Evolutionary conservation across 2,113 vertebrate genomes (phyloP).

Genomic region (Candoia aspera): DNA sequence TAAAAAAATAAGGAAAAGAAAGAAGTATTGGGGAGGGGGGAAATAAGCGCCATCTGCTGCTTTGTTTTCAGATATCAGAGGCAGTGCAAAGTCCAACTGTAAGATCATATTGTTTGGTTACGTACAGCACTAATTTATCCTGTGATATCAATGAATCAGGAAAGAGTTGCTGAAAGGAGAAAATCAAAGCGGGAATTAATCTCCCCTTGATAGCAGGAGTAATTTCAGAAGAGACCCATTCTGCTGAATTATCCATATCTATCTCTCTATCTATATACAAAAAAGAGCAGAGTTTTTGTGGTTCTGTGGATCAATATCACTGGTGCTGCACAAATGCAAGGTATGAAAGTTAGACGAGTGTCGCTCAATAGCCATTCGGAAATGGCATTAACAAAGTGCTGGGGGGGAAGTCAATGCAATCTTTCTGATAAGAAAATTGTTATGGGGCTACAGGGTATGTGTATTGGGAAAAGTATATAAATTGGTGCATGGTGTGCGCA

Average conservation of each 20-base stretch:
- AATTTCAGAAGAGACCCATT: constrained; percentile 61
- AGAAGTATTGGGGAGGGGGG: background rate
- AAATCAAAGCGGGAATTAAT: constrained; percentile 64
- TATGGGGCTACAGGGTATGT: background rate
- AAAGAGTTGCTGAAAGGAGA: constrained; percentile 60
- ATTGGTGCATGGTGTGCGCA: rapidly evolving
- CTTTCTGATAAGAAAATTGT: background rate
- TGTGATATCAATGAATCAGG: constrained; percentile 68
- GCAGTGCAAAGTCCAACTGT: constrained; percentile 58
- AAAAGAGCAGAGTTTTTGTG: constrained; percentile 45
- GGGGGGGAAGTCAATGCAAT: background rate
- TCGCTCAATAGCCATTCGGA: constrained; percentile 25
- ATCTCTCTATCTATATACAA: constrained; percentile 29
- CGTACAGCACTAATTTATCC: constrained; percentile 63
- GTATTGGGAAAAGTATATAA: background rate
- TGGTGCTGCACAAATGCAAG: constrained; percentile 7
- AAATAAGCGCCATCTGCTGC: constrained; percentile 49
- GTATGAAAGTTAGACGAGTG: background rate
- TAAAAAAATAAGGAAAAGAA: background rate
- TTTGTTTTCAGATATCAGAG: constrained; percentile 59
- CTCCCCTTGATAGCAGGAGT: constrained; percentile 51
- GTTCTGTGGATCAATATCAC: constrained; percentile 37
- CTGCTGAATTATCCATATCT: constrained; percentile 60
- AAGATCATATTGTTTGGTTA: constrained; percentile 62
- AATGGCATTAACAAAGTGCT: background rate